Evolutionary conservation across 2,113 vertebrate genomes (phyloP).

Genomic region (Pluvianellus socialis): DNA sequence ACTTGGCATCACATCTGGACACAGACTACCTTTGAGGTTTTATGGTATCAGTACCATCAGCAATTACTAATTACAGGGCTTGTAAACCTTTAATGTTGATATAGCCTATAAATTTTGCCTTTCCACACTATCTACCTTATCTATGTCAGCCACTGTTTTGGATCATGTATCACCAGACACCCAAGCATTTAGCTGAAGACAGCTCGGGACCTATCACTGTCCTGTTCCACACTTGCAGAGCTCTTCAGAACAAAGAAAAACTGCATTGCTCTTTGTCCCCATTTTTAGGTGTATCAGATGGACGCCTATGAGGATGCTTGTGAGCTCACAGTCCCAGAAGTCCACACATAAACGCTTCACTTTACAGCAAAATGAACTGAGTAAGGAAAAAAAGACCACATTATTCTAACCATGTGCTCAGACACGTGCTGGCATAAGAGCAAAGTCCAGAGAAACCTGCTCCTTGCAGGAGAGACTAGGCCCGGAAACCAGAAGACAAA

Average conservation of each 20-base stretch:
- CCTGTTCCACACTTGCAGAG: not conserved
- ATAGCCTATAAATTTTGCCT: not conserved
- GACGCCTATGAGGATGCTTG: not conserved
- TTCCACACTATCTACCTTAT: not conserved
- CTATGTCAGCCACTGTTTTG: not conserved
- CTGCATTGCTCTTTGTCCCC: not conserved
- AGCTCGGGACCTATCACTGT: not conserved
- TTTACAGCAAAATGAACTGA: not conserved
- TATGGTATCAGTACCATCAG: not conserved
- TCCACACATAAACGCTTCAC: not conserved
- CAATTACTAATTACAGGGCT: not conserved
- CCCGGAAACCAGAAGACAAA: not conserved
- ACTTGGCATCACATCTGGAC: not conserved
- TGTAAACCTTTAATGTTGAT: not conserved
- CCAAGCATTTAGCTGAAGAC: not conserved
- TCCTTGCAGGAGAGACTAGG: not conserved
- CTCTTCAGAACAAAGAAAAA: not conserved
- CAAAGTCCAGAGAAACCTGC: not conserved
- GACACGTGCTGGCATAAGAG: accelerated
- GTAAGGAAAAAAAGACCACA: not conserved
- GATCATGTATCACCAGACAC: not conserved
- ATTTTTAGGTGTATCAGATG: not conserved
- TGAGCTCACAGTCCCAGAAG: not conserved
- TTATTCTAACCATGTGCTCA: not conserved
- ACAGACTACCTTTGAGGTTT: not conserved